A percentile compares a stretch with the other conserved stretches of the same genome.
Conservation (phyloP, 2,888 invertebrate genomes). For the Eledone cirrhosa region DNA sequence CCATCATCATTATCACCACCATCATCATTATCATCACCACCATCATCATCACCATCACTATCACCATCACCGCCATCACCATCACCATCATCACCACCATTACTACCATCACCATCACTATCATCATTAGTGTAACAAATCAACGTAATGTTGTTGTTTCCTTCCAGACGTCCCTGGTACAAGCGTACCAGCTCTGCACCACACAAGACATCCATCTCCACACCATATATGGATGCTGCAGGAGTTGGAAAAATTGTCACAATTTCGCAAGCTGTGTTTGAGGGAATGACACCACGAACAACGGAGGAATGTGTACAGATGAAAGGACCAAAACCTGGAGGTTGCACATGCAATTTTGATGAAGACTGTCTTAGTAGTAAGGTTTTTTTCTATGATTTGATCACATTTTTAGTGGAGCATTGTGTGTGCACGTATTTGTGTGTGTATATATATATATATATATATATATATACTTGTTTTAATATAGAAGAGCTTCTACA, state of each 20-base stretch:
- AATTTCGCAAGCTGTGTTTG: conserved; percentile 68
- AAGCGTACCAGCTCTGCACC: conserved; percentile 64
- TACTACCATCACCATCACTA: too few species aligned
- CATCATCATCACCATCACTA: too few species aligned
- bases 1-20: too few species aligned
- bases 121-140: too few species aligned
- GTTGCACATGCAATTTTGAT: conserved; percentile 64
- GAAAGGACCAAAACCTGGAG: conserved; percentile 62
- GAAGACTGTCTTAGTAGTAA: conserved; percentile 65
- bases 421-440: too few species aligned
- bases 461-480: too few species aligned
- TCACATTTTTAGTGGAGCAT: too few species aligned
- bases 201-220: conserved; percentile 66
- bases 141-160: neutral
- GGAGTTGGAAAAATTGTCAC: conserved; percentile 68
- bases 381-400: conserved; percentile 32
- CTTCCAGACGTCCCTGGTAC: conserved; percentile 65
- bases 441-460: too few species aligned
- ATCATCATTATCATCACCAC: too few species aligned
- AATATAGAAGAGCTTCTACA: too few species aligned
- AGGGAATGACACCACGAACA: conserved; percentile 64
- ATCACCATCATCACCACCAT: too few species aligned
- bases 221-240: conserved; percentile 68
- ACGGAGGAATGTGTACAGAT: conserved; percentile 55
- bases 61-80: too few species aligned